phyloP scores from a whole-genome alignment of 2,797 vertebrate species.

The Coreius guichenoti region DNA sequence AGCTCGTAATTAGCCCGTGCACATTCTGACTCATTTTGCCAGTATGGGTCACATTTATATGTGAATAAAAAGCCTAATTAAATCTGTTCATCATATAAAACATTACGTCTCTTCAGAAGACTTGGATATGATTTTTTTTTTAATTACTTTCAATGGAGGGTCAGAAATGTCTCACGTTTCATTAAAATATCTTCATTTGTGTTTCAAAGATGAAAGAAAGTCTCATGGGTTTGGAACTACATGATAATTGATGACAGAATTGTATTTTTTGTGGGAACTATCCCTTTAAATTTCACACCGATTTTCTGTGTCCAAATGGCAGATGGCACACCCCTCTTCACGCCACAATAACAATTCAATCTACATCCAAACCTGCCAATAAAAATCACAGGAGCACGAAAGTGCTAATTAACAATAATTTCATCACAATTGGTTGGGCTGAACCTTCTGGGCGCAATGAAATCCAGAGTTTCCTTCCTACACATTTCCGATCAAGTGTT shows the following conservation, averaged over 20 bases:
- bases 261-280: neutral
- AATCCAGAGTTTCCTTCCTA: slow-evolving; percentile 20
- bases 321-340: slow-evolving; percentile 27
- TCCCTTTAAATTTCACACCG: neutral
- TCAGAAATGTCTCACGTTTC: neutral
- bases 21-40: no score
- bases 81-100: neutral
- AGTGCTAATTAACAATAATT: slow-evolving; percentile 52
- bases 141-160: neutral
- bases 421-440: slow-evolving; percentile 29
- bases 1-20: no score
- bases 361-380: slow-evolving; percentile 53
- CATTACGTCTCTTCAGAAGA: neutral
- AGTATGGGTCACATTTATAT: neutral
- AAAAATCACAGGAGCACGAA: slow-evolving; percentile 23
- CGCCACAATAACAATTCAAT: slow-evolving; percentile 42
- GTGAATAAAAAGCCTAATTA: neutral
- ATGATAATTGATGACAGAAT: neutral
- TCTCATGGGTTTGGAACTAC: neutral
- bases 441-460: slow-evolving; percentile 27
- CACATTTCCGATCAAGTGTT: neutral
- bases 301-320: neutral
- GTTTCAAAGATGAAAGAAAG: neutral
- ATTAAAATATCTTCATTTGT: neutral
- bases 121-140: no score